A percentile compares a stretch with the other conserved stretches of the same genome.
These are phyloP conservation scores for Montifringilla adamsi DNA, from an alignment of 2,113 vertebrate species.

Conservation along the genomic window DNA sequence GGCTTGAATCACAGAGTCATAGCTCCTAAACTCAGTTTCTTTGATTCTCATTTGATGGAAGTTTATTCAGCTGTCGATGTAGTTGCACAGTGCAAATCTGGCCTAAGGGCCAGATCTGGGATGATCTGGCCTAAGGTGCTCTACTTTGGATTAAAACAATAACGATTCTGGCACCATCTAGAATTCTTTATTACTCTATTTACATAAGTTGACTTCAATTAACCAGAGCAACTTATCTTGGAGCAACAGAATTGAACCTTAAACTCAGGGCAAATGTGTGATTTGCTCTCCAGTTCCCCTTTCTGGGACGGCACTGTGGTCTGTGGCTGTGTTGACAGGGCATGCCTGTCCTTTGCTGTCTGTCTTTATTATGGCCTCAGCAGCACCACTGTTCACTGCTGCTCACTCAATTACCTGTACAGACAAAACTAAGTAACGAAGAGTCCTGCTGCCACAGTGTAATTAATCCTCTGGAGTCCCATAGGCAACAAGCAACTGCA, in stretches of 20 bases:
- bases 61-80: neutral
- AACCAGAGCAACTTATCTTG: neutral
- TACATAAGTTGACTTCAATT: neutral
- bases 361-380: neutral
- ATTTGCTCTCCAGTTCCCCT: neutral
- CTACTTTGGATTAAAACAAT: neutral
- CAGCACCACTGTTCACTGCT: neutral
- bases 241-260: neutral
- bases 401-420: neutral
- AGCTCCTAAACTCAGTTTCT: neutral
- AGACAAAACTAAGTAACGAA: neutral
- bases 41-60: neutral
- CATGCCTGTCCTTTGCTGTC: neutral
- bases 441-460: neutral
- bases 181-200: neutral
- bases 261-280: neutral
- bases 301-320: neutral
- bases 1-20: neutral
- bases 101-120: neutral
- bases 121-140: neutral
- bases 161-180: neutral
- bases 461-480: slow-evolving; percentile 37
- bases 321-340: neutral
- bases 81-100: neutral
- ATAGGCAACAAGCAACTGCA: neutral